Percentiles rank a stretch among this genome's conserved stretches.
Evolutionary conservation across 2,888 invertebrate species (phyloP).

Genomic region (Fragum fragum): DNA sequence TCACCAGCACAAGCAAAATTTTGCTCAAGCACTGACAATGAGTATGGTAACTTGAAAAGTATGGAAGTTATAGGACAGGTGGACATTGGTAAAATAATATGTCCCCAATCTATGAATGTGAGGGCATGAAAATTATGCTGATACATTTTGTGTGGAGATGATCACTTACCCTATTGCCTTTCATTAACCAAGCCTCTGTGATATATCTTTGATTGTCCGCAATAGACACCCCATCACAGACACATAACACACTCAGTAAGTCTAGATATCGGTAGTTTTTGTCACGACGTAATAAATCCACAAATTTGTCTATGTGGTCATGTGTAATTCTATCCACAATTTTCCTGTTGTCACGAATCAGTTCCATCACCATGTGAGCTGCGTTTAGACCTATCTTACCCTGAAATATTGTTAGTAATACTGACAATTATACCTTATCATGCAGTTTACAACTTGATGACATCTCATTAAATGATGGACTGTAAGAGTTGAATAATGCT

Average conservation of each 20-base stretch:
- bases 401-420: too few species aligned
- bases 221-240: slow-evolving; percentile 86
- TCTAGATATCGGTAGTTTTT: slow-evolving; percentile 85
- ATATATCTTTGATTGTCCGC: slow-evolving; percentile 86
- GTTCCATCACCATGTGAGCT: slow-evolving; percentile 86
- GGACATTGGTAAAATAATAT: too few species aligned
- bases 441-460: too few species aligned
- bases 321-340: slow-evolving; percentile 85
- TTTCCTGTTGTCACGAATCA: slow-evolving; percentile 85
- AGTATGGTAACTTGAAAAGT: too few species aligned
- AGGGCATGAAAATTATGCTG: too few species aligned
- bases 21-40: background rate
- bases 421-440: too few species aligned
- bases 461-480: too few species aligned
- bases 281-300: slow-evolving; percentile 81
- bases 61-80: too few species aligned
- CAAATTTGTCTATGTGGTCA: slow-evolving; percentile 84
- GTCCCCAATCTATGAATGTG: too few species aligned
- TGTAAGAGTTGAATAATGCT: too few species aligned
- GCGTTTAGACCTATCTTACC: slow-evolving; percentile 85
- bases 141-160: too few species aligned
- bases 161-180: slow-evolving; percentile 75
- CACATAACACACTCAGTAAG: slow-evolving; percentile 84
- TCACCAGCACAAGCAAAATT: too few species aligned
- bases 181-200: slow-evolving; percentile 82